Conservation (phyloP, 2,888 invertebrate genomes). For the Andrena bucephala region DNA sequence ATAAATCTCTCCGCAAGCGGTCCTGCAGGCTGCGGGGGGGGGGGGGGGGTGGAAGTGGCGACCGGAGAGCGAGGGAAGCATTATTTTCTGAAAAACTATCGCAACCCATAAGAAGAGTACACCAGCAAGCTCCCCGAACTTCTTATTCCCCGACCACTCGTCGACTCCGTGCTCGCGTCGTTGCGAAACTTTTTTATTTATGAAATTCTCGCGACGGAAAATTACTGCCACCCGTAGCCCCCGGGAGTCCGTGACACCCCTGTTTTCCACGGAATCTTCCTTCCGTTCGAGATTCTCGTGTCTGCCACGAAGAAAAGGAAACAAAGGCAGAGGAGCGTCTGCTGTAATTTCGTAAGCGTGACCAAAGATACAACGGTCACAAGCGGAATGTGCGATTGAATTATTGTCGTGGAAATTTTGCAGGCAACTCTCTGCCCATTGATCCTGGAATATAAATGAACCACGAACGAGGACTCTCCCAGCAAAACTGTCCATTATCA, state of each 20-base stretch:
- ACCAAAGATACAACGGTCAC: background rate
- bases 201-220: constrained; percentile 63
- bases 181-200: constrained; percentile 71
- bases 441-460: background rate
- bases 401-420: background rate
- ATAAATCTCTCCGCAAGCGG: constrained; percentile 68
- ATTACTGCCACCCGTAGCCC: constrained; percentile 47
- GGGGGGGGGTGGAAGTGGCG: constrained; percentile 17
- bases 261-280: constrained; percentile 34
- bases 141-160: constrained; percentile 60
- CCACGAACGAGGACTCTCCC: background rate
- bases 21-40: constrained; percentile 4
- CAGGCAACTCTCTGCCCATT: background rate
- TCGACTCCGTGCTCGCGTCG: constrained; percentile 44
- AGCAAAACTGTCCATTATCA: background rate
- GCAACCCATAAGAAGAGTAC: constrained; percentile 61
- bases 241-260: constrained; percentile 31
- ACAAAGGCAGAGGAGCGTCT: background rate
- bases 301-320: background rate
- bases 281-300: constrained; percentile 25
- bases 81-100: constrained; percentile 71
- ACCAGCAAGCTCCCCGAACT: constrained; percentile 43
- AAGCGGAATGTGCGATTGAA: background rate
- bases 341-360: constrained; percentile 20
- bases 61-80: constrained; percentile 46